These are phyloP conservation scores for Seriola aureovittata DNA, from an alignment of 2,113 vertebrate species.

Conservation along the genomic window DNA sequence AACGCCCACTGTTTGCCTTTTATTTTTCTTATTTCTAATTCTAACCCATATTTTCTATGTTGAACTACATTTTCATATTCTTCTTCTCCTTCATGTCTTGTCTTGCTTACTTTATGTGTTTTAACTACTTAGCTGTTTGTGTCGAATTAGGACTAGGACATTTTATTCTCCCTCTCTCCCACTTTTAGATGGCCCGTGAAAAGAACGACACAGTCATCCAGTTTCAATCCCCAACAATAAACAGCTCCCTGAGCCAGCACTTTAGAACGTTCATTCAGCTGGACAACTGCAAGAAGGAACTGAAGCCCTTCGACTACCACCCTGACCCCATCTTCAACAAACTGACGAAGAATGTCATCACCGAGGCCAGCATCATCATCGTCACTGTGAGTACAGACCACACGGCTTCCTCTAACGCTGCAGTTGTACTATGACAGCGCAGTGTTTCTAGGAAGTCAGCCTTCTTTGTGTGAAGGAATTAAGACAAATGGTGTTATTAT, in stretches of 20 bases:
- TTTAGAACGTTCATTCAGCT: conserved; percentile 87
- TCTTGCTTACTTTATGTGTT: neutral
- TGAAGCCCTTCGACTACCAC: conserved; percentile 90
- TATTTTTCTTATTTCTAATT: conserved; percentile 21
- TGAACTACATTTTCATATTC: neutral
- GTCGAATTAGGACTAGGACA: neutral
- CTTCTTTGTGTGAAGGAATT: conserved; percentile 31
- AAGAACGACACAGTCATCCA: conserved; percentile 87
- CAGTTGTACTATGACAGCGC: neutral
- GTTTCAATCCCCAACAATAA: conserved; percentile 89
- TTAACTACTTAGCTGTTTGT: neutral
- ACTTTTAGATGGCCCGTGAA: conserved; percentile 36
- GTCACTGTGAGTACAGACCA: conserved; percentile 74
- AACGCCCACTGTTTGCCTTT: conserved; percentile 24
- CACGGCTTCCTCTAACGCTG: neutral
- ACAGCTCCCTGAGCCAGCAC: conserved; percentile 78
- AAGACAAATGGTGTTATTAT: conserved; percentile 53
- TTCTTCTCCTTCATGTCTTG: conserved; percentile 12
- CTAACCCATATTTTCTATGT: neutral
- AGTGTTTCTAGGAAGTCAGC: conserved; percentile 2
- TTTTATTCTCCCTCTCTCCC: conserved; percentile 40
- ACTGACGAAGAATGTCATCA: conserved; percentile 76
- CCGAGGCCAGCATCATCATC: conserved; percentile 79
- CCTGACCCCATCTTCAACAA: conserved; percentile 88
- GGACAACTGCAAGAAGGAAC: conserved; percentile 86